A percentile compares a stretch with the other conserved stretches of the same genome.
Evolutionary conservation across 2,113 vertebrate species (phyloP).

Genomic region (Petroica traversi): DNA sequence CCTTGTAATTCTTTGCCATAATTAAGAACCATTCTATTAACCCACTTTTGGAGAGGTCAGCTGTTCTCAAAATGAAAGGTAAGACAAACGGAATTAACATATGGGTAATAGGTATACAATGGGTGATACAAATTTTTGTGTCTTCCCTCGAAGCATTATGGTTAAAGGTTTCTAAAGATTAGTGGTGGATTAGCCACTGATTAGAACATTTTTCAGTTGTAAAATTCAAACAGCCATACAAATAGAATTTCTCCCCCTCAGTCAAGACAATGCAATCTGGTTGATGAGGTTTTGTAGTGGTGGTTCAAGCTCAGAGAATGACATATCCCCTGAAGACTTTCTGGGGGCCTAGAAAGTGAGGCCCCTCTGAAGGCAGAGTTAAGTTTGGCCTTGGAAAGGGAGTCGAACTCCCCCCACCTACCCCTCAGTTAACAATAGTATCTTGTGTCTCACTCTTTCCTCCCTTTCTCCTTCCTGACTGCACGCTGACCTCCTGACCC

Average conservation of each 20-base stretch:
- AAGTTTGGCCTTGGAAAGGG: no score
- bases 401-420: no score
- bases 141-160: background rate
- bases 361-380: no score
- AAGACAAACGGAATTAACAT: background rate
- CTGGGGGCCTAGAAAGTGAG: no score
- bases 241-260: background rate
- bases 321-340: no score
- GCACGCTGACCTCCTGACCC: no score
- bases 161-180: conserved; percentile 22
- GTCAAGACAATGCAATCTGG: background rate
- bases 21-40: background rate
- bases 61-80: background rate
- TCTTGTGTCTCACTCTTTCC: no score
- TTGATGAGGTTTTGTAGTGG: background rate
- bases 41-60: background rate
- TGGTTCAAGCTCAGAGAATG: no score
- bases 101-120: background rate
- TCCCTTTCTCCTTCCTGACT: no score
- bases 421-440: no score
- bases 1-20: background rate
- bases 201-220: background rate
- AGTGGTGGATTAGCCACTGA: background rate
- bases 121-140: background rate
- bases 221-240: conserved; percentile 6